phyloP scores from a whole-genome alignment of 2,888 invertebrate genomes.

The Brachypterus glaber region DNA sequence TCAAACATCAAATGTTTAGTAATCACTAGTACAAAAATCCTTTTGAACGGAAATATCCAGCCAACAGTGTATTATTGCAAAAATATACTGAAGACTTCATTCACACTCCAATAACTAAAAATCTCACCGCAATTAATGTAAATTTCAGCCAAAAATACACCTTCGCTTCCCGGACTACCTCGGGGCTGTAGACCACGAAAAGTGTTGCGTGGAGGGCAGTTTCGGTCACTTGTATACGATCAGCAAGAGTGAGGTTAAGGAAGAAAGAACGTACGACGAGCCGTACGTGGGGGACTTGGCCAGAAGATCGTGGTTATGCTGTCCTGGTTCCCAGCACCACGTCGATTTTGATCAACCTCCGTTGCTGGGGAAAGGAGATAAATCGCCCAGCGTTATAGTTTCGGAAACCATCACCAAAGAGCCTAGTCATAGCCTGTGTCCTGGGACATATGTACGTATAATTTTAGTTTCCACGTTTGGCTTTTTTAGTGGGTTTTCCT shows the following conservation, averaged over 20 bases:
- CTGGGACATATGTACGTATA: constrained; percentile 35
- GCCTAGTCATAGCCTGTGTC: constrained; percentile 29
- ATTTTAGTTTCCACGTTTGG: no score
- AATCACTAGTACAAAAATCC: no score
- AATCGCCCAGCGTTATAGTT: constrained; percentile 26
- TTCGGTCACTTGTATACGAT: constrained; percentile 42
- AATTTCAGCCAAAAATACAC: no score
- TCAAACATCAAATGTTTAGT: no score
- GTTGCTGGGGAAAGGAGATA: constrained; percentile 27
- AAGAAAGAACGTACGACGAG: constrained; percentile 40
- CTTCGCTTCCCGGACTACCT: constrained; percentile 31
- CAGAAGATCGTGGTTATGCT: constrained; percentile 44
- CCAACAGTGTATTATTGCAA: no score
- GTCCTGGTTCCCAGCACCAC: constrained; percentile 38
- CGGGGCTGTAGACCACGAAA: constrained; percentile 27
- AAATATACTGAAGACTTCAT: no score
- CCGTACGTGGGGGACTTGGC: constrained; percentile 38
- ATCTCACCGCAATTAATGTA: no score
- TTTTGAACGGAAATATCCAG: no score
- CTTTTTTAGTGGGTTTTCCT: no score
- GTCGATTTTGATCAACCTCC: constrained; percentile 35
- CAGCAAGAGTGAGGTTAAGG: constrained; percentile 36
- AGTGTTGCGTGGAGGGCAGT: constrained; percentile 35
- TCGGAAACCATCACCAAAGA: constrained; percentile 27
- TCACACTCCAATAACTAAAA: no score